phyloP scores from a whole-genome alignment of 2,888 invertebrate species.

The Diogma glabrata region DNA sequence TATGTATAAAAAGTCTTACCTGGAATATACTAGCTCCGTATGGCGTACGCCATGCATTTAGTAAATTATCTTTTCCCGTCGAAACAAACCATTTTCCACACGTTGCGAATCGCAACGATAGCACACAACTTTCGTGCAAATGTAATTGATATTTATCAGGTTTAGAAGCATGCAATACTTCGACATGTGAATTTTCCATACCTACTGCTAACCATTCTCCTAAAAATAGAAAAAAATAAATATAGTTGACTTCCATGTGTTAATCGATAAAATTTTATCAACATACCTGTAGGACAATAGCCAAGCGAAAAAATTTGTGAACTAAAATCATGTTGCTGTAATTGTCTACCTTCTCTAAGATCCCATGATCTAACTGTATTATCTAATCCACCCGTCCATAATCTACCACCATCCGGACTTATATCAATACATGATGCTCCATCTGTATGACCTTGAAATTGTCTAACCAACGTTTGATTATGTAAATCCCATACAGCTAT shows the following conservation, averaged over 20 bases:
- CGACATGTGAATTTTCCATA: slow-evolving; percentile 96
- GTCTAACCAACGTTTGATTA: slow-evolving; percentile 82
- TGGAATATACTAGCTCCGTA: slow-evolving; percentile 98
- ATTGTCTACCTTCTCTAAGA: slow-evolving; percentile 79
- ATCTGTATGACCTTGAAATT: slow-evolving; percentile 94
- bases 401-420: slow-evolving; percentile 79
- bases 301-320: slow-evolving; percentile 78
- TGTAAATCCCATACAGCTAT: slow-evolving; percentile 94
- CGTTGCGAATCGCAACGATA: slow-evolving; percentile 88
- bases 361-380: slow-evolving; percentile 97
- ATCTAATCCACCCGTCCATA: slow-evolving; percentile 91
- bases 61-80: slow-evolving; percentile 95
- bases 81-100: slow-evolving; percentile 98
- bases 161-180: slow-evolving; percentile 82
- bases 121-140: slow-evolving; percentile 92
- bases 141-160: slow-evolving; percentile 93
- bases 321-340: slow-evolving; percentile 91
- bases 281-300: slow-evolving; percentile 78
- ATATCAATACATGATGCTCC: slow-evolving; percentile 98
- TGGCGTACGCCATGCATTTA: slow-evolving; percentile 96
- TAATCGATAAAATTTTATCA: neutral
- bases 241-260: neutral
- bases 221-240: slow-evolving; percentile 22
- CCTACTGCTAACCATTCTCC: slow-evolving; percentile 96
- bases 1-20: slow-evolving; percentile 40